phyloP scores from a whole-genome alignment of 1,140 invertebrate genomes.

The Mizuhopecten yessoensis region DNA sequence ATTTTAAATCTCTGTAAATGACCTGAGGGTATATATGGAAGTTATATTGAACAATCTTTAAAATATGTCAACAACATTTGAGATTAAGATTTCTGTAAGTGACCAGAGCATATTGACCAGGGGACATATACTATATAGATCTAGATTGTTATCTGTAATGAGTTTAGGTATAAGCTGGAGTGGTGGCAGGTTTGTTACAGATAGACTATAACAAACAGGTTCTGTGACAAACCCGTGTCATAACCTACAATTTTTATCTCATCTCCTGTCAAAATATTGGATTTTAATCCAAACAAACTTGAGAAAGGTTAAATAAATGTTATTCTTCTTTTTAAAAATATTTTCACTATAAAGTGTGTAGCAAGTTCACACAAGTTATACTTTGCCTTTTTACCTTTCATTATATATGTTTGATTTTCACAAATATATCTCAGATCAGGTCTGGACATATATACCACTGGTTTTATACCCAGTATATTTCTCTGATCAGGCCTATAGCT shows the following conservation, averaged over 20 bases:
- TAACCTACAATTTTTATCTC: neutral
- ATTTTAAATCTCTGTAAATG: neutral
- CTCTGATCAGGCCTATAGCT: too few relatives aligned
- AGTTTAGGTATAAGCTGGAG: too few relatives aligned
- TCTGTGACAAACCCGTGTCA: neutral
- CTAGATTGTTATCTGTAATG: neutral
- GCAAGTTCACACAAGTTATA: too few relatives aligned
- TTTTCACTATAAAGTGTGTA: neutral
- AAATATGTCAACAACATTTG: neutral
- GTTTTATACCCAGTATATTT: too few relatives aligned
- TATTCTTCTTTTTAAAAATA: neutral
- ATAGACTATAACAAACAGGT: neutral
- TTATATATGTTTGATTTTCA: too few relatives aligned
- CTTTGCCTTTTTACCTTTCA: too few relatives aligned
- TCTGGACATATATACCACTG: too few relatives aligned
- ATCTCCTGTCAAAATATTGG: constrained; percentile 28
- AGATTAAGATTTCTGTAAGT: constrained; percentile 5
- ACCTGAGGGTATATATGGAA: neutral
- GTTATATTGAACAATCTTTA: neutral
- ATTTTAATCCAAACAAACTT: neutral
- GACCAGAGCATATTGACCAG: neutral
- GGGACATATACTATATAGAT: neutral
- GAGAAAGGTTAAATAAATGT: neutral
- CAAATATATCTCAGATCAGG: too few relatives aligned
- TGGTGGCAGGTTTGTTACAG: neutral